Evolutionary conservation across 2,888 invertebrate species (phyloP), one percentile per base, ranked within the genome.

Genomic region (Machimus rusticus): DNA sequence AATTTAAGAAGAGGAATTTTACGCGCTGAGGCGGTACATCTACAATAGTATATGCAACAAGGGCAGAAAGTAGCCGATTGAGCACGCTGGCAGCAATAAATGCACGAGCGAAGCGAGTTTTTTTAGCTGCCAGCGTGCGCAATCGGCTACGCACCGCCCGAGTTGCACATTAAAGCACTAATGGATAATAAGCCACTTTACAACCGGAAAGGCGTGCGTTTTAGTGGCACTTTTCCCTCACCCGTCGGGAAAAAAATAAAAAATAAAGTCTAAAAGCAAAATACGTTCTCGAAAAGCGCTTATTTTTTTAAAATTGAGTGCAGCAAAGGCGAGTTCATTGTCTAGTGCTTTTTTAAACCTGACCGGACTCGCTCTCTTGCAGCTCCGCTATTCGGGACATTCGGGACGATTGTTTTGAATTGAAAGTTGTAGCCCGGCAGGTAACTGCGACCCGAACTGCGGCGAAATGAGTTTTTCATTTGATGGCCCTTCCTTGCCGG

Each of bases 401-500:
- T 76, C 76, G 34, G 31, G 76, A n/a, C 76, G 46, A 78, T 78
- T 78, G 78, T 78, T 78, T 78, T 78, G 78, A 23, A 78, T 39
- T 43, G 43, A 23, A 37, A 2, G 46, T 23, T 43, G 77, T 23
- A 78, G 9, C 46, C 39, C 78, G 6, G 23, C 23, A 78, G 78
- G 78, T 66, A 28, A 19, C 77, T 23, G 43, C n/a, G 12, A 12
- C n/a, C 43, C 19, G 19, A 78, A 39, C 19, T 78, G 43, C 12
- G 43, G 19, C 14, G n/a, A 78, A 46, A 78, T 78, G 43, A 78
- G 78, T 43, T 78, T 46, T 78, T 43, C 43, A 23, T 43, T 78
- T 39, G 6, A 78, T 46, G 78, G 19, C 14, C 43, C n/a, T 46
- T 1, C 19, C n/a, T 9, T 19, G 8, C 43, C 23, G 14, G 12